phyloP scores from a whole-genome alignment of 2,797 vertebrate genomes.

The Siniperca undulata region DNA sequence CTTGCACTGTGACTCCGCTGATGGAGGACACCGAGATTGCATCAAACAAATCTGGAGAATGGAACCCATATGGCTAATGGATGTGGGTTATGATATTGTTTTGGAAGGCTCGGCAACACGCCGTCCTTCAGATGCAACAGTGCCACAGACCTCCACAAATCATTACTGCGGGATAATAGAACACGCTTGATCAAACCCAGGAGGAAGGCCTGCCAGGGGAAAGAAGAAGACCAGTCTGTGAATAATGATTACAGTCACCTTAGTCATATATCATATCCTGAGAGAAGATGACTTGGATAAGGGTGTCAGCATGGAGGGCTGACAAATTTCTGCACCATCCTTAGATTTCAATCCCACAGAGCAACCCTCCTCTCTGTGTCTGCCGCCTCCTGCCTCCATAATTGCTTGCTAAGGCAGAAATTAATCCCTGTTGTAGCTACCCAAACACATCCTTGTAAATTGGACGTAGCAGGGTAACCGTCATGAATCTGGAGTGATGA shows the following conservation, averaged over 20 bases:
- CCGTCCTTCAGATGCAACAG: constrained; percentile 69
- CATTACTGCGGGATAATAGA: constrained; percentile 68
- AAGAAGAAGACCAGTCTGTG: constrained; percentile 55
- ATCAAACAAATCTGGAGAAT: constrained; percentile 73
- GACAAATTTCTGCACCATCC: constrained; percentile 74
- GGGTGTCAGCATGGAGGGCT: constrained; percentile 66
- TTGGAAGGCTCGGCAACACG: constrained; percentile 60
- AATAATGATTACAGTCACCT: constrained; percentile 82
- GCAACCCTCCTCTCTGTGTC: constrained; percentile 1
- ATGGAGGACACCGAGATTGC: constrained; percentile 57
- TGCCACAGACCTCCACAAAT: constrained; percentile 70
- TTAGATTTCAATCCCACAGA: constrained; percentile 54
- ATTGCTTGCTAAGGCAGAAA: constrained; percentile 59
- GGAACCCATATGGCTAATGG: constrained; percentile 77
- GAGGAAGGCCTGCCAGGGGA: constrained; percentile 58
- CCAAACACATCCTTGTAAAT: constrained; percentile 58
- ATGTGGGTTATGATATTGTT: constrained; percentile 75
- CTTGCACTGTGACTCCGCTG: constrained; percentile 9
- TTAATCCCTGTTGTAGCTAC: constrained; percentile 53
- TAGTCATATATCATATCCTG: constrained; percentile 75
- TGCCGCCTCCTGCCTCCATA: constrained; percentile 30
- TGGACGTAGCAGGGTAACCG: constrained; percentile 39
- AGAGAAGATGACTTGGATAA: constrained; percentile 75
- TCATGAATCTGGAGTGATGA: constrained; percentile 56
- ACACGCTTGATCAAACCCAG: constrained; percentile 68